A percentile compares a stretch with the other conserved stretches of the same genome.
phyloP scores from a whole-genome alignment of 2,888 invertebrate genomes.

The Linnaemya vulpina region DNA sequence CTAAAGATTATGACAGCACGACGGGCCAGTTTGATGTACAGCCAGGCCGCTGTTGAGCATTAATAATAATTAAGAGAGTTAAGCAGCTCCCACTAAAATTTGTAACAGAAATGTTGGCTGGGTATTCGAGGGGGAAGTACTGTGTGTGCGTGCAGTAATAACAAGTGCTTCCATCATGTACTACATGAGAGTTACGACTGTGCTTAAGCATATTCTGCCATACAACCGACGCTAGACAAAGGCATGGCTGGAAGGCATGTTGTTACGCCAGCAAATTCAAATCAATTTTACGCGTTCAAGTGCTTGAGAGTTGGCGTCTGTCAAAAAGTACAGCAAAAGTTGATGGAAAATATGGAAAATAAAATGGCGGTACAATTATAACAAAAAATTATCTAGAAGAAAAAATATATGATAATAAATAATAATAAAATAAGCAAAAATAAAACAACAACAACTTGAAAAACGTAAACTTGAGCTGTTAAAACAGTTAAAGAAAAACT shows the following conservation, averaged over 20 bases:
- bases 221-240: conserved; percentile 58
- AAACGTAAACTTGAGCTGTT: conserved; percentile 45
- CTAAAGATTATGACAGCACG: too few species aligned
- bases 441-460: too few species aligned
- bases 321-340: not conserved
- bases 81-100: too few species aligned
- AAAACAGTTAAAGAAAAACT: conserved; percentile 63
- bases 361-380: conserved; percentile 37
- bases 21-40: too few species aligned
- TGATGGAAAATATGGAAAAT: conserved; percentile 3
- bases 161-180: conserved; percentile 9
- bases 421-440: conserved; percentile 15
- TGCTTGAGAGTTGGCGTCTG: not conserved
- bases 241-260: conserved; percentile 37
- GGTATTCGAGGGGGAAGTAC: not conserved
- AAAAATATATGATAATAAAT: conserved; percentile 51
- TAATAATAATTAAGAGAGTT: too few species aligned
- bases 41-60: too few species aligned
- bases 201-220: not conserved
- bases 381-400: conserved; percentile 47
- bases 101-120: too few species aligned
- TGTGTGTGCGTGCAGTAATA: not conserved
- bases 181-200: not conserved
- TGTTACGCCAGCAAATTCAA: conserved; percentile 15
- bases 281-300: conserved; percentile 11